Evolutionary conservation across 2,888 invertebrate species (phyloP).

Genomic region (Physocephala rufipes): DNA sequence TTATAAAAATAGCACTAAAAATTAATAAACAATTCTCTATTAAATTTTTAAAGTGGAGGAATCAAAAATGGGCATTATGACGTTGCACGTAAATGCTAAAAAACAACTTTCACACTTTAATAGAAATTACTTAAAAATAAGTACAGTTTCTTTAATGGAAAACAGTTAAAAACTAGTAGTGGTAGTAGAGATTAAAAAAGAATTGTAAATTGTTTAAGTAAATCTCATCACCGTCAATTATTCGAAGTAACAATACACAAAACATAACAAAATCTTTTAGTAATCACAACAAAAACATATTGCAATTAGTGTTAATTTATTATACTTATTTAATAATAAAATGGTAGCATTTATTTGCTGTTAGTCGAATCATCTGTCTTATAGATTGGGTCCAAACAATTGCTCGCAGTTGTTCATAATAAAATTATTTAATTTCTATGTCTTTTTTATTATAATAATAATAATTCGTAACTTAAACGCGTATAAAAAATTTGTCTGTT

Average conservation of each 20-base stretch:
- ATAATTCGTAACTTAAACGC: too few relatives aligned
- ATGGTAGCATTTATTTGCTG: background rate
- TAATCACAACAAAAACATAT: slow-evolving; percentile 9
- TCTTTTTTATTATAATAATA: background rate
- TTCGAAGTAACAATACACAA: too few relatives aligned
- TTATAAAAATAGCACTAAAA: slow-evolving; percentile 1
- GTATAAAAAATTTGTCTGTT: background rate
- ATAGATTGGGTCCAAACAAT: background rate
- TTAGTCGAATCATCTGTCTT: slow-evolving; percentile 1
- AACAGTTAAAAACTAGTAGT: background rate
- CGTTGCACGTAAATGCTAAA: too few relatives aligned
- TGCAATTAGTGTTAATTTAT: background rate
- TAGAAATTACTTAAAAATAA: background rate
- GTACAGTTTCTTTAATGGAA: background rate
- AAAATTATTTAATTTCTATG: background rate
- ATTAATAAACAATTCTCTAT: background rate
- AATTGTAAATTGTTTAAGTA: too few relatives aligned
- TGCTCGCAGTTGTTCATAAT: background rate
- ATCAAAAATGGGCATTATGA: too few relatives aligned
- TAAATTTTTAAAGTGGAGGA: background rate
- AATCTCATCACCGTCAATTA: too few relatives aligned
- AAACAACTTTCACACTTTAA: too few relatives aligned
- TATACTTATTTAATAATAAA: slow-evolving; percentile 1
- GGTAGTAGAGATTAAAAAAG: too few relatives aligned
- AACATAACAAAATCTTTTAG: background rate